A percentile compares a stretch with the other conserved stretches of the same genome.
These are phyloP conservation scores for Coregonus clupeaformis DNA, from an alignment of 2,113 vertebrate species.

Conservation along the genomic window DNA sequence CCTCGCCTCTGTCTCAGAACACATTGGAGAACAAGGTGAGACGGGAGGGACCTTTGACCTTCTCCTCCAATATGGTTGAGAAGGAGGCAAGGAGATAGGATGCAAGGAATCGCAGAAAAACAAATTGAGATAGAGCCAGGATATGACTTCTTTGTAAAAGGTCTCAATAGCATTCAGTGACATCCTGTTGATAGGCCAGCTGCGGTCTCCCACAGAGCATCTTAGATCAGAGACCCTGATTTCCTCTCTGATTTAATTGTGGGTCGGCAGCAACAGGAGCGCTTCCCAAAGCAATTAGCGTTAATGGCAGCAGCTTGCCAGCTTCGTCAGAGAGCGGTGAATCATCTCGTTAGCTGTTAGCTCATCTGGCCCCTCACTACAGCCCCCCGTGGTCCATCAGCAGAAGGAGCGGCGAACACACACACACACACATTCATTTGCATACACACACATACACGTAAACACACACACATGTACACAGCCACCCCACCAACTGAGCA, in stretches of 20 bases:
- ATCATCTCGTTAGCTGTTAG: conserved; percentile 59
- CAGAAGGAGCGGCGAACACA: conserved; percentile 2
- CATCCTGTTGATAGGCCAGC: no score
- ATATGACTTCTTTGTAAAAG: no score
- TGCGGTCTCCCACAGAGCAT: neutral
- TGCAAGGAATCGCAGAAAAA: no score
- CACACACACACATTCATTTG: no score
- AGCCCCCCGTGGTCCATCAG: conserved; percentile 33
- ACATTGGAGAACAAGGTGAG: no score
- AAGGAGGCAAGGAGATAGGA: no score
- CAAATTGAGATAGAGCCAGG: no score
- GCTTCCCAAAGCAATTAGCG: conserved; percentile 49
- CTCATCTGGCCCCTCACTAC: conserved; percentile 29
- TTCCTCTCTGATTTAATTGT: conserved; percentile 16
- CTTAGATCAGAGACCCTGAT: neutral
- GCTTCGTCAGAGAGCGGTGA: conserved; percentile 47
- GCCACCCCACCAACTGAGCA: conserved; percentile 47
- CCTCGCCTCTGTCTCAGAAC: no score
- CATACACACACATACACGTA: no score
- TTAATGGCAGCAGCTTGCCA: conserved; percentile 56
- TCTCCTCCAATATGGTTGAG: no score
- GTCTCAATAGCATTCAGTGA: no score
- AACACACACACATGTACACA: conserved; percentile 3
- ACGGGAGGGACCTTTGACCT: no score
- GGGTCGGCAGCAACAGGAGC: conserved; percentile 15